Conservation (phyloP, 2,113 vertebrate genomes). For the Amblyopsis rosae region DNA sequence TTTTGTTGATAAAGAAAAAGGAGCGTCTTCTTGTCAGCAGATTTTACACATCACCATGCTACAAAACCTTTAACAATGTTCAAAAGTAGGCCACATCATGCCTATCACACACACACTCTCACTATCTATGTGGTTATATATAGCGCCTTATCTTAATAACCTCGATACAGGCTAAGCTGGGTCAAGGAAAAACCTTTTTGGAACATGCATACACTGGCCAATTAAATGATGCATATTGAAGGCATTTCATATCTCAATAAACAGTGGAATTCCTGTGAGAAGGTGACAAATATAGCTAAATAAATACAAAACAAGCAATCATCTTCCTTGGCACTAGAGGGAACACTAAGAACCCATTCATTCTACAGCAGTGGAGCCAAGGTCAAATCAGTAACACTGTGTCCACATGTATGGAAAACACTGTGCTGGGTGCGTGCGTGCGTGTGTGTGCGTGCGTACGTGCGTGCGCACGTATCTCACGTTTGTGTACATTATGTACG, state of each 20-base stretch:
- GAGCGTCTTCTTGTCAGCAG: conserved; percentile 25
- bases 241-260: conserved; percentile 14
- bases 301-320: background rate
- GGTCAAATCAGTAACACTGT: background rate
- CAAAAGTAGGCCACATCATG: background rate
- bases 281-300: background rate
- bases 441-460: background rate
- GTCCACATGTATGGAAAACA: background rate
- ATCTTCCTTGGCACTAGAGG: background rate
- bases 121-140: conserved; percentile 19
- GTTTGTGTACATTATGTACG: background rate
- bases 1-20: background rate
- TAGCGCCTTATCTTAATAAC: conserved; percentile 28
- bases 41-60: conserved; percentile 28
- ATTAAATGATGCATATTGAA: background rate
- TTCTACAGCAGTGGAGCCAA: conserved; percentile 10
- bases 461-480: no score
- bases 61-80: background rate
- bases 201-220: background rate
- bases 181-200: background rate
- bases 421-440: background rate
- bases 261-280: conserved; percentile 1
- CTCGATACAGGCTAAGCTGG: conserved; percentile 4
- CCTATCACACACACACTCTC: conserved; percentile 16
- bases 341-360: conserved; percentile 16